phyloP scores from a whole-genome alignment of 1,140 invertebrate genomes.

The Oryctes rhinoceros region DNA sequence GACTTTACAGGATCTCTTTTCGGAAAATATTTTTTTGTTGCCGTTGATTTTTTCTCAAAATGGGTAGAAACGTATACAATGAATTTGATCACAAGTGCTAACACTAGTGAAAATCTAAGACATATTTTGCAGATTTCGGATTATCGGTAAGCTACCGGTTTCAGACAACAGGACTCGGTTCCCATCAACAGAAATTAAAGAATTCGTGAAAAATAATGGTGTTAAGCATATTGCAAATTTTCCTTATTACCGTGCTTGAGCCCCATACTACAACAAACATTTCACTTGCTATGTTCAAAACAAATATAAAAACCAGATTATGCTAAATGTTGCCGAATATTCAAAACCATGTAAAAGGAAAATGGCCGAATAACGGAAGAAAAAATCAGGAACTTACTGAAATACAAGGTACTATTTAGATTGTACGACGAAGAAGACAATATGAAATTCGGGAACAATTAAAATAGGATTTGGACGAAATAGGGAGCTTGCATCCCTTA shows the following conservation, averaged over 20 bases:
- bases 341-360: no score
- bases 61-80: background rate
- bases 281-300: background rate
- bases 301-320: no score
- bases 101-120: background rate
- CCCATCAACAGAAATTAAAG: background rate
- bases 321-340: no score
- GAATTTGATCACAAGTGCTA: background rate
- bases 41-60: background rate
- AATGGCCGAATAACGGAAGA: no score
- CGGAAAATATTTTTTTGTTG: background rate
- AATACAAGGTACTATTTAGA: no score
- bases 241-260: background rate
- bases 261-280: no score
- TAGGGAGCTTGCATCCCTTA: no score
- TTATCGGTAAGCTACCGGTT: no score
- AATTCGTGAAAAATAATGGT: background rate
- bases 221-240: background rate
- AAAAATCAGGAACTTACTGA: no score
- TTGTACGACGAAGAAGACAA: no score
- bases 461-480: no score
- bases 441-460: no score
- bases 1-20: background rate
- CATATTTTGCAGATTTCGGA: background rate
- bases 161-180: background rate